A percentile compares a stretch with the other conserved stretches of the same genome.
phyloP scores from a whole-genome alignment of 2,888 invertebrate genomes.

The Liopterus haemorrhoidalis region DNA sequence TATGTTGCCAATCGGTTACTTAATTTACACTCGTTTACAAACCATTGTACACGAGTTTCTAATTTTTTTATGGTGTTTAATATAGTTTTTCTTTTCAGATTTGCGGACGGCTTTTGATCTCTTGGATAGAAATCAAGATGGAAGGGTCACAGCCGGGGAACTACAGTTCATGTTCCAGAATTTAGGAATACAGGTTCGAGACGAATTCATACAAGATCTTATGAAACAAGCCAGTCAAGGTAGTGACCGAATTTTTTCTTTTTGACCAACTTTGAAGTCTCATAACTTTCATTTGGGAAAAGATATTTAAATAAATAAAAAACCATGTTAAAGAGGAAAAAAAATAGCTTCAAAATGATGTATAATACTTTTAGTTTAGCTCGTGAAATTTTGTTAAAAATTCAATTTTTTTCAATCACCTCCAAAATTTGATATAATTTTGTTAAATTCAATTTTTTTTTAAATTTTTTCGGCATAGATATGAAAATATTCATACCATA shows the following conservation, averaged over 20 bases:
- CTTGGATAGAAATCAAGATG: slow-evolving; percentile 72
- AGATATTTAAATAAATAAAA: too few relatives aligned
- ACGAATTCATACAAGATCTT: slow-evolving; percentile 67
- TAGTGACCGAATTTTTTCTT: too few relatives aligned
- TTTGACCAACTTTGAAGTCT: too few relatives aligned
- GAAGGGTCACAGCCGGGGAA: slow-evolving; percentile 67
- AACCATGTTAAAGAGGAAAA: too few relatives aligned
- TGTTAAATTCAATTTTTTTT: neutral
- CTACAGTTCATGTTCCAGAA: slow-evolving; percentile 73
- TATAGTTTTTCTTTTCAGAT: slow-evolving; percentile 54
- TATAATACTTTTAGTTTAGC: too few relatives aligned
- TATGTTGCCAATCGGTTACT: too few relatives aligned
- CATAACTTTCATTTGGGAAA: too few relatives aligned
- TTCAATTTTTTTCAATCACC: neutral
- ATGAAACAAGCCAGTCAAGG: slow-evolving; percentile 69
- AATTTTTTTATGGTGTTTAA: too few relatives aligned
- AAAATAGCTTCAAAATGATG: too few relatives aligned
- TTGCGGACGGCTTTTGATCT: slow-evolving; percentile 72
- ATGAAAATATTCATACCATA: neutral
- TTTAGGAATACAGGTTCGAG: slow-evolving; percentile 68
- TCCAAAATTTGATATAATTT: slow-evolving; percentile 8
- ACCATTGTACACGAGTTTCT: too few relatives aligned
- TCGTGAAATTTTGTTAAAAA: slow-evolving; percentile 27
- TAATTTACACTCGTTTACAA: too few relatives aligned
- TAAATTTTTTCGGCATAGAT: neutral